Evolutionary conservation across 2,113 vertebrate species (phyloP).

Genomic region (Acinonyx jubatus): DNA sequence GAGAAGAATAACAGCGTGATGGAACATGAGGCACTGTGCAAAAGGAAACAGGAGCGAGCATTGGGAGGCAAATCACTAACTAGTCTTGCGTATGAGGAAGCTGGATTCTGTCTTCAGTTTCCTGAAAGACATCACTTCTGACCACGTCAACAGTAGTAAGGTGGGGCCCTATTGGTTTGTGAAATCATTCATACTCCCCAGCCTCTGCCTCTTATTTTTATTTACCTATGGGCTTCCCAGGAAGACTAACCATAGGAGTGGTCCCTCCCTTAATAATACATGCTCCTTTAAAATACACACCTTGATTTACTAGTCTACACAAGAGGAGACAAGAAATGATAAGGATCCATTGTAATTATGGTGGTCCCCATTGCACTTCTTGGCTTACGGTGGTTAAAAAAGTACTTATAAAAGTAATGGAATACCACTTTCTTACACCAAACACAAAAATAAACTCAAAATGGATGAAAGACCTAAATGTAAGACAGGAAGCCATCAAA

Average conservation of each 20-base stretch:
- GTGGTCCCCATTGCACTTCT: neutral
- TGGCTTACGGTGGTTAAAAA: neutral
- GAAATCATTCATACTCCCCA: neutral
- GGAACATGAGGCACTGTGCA: neutral
- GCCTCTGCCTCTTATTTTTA: neutral
- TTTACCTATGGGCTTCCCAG: neutral
- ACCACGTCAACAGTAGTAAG: accelerated
- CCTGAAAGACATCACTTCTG: neutral
- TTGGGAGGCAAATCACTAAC: neutral
- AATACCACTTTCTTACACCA: too few relatives aligned
- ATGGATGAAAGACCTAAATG: too few relatives aligned
- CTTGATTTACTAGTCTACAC: neutral
- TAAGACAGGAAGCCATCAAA: too few relatives aligned
- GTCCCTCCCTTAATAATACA: neutral
- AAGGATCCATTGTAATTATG: neutral
- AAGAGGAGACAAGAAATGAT: neutral
- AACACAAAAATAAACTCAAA: too few relatives aligned
- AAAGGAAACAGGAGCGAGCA: neutral
- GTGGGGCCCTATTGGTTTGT: neutral
- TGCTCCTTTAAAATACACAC: neutral
- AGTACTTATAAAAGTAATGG: neutral
- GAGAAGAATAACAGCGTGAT: neutral
- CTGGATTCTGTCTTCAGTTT: neutral
- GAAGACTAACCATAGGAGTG: neutral
- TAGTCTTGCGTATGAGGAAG: neutral